Conservation (phyloP, 2,888 invertebrate species). For the Fissipunctia ypsillon region DNA sequence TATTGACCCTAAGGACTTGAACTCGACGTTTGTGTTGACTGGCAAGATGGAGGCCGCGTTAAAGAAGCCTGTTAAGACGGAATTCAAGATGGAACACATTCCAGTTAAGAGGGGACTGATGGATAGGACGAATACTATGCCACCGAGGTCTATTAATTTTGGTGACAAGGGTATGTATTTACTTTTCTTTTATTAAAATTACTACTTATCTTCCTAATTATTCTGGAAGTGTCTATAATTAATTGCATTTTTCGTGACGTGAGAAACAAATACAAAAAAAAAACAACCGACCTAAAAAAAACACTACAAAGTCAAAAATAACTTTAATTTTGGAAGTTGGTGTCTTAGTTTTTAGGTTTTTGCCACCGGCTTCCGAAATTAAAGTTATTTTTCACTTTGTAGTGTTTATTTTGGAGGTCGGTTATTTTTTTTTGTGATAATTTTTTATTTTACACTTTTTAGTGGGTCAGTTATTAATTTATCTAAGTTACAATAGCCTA, state of each 20-base stretch:
- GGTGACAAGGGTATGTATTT: conserved; percentile 79
- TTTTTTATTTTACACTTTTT: too few relatives aligned
- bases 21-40: conserved; percentile 86
- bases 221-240: too few relatives aligned
- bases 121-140: conserved; percentile 83
- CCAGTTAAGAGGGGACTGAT: conserved; percentile 77
- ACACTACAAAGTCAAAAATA: too few relatives aligned
- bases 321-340: too few relatives aligned
- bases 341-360: too few relatives aligned
- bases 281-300: too few relatives aligned
- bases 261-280: background rate
- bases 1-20: conserved; percentile 83
- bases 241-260: background rate
- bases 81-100: conserved; percentile 64
- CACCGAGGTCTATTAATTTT: conserved; percentile 76
- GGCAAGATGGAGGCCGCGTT: conserved; percentile 76
- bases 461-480: too few relatives aligned
- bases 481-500: too few relatives aligned
- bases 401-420: too few relatives aligned
- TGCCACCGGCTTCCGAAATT: too few relatives aligned
- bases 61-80: conserved; percentile 73
- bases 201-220: background rate
- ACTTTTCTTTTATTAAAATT: background rate
- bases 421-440: too few relatives aligned
- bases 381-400: too few relatives aligned